A percentile compares a stretch with the other conserved stretches of the same genome.
Conservation (phyloP, 2,888 invertebrate species). For the Tortricodes alternella region DNA sequence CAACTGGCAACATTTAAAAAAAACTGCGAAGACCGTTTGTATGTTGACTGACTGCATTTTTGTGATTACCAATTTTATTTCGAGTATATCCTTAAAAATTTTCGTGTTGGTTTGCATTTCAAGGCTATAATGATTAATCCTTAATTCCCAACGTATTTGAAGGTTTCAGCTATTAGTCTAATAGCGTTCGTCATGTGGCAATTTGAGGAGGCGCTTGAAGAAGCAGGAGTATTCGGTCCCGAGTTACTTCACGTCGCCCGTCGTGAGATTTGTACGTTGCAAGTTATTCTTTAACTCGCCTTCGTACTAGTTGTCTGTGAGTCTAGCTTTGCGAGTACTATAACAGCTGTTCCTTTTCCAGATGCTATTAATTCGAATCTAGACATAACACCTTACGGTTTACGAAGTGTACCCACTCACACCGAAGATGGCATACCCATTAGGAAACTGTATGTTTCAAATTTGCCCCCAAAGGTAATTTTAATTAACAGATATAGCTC, state of each 20-base stretch:
- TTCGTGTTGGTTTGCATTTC: conserved; percentile 49
- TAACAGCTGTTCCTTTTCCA: conserved; percentile 42
- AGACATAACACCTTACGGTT: conserved; percentile 50
- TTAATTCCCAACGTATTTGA: conserved; percentile 38
- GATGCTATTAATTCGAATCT: conserved; percentile 58
- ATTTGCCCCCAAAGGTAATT: conserved; percentile 81
- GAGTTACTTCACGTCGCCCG: conserved; percentile 64
- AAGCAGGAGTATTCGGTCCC: conserved; percentile 59
- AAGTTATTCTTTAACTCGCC: conserved; percentile 12
- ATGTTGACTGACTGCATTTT: conserved; percentile 64
- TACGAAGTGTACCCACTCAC: conserved; percentile 69
- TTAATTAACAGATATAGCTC: conserved; percentile 9
- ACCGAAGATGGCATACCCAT: conserved; percentile 84
- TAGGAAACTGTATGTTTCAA: conserved; percentile 82
- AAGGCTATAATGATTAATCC: conserved; percentile 49
- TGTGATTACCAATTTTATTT: conserved; percentile 64
- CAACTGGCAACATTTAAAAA: conserved; percentile 43
- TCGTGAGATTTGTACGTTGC: conserved; percentile 61
- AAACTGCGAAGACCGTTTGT: conserved; percentile 63
- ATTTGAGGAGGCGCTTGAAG: conserved; percentile 56
- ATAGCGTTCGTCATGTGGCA: conserved; percentile 58
- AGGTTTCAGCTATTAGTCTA: conserved; percentile 39
- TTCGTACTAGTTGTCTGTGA: background rate
- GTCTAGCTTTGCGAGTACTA: background rate
- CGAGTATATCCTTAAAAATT: conserved; percentile 65